Conservation (phyloP, 2,888 invertebrate species). For the Herminia tarsipennalis region DNA sequence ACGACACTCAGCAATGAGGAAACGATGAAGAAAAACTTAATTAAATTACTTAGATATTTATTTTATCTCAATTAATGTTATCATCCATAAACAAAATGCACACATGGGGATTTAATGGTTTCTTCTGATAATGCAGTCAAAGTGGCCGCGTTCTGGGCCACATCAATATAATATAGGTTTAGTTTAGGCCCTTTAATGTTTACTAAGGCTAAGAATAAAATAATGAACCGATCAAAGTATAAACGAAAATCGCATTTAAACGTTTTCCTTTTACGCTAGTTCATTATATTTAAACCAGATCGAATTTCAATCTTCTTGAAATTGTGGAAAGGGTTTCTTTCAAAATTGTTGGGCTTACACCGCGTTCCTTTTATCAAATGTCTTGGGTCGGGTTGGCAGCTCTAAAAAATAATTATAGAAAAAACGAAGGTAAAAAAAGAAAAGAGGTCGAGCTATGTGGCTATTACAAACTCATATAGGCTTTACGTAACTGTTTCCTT, state of each 20-base stretch:
- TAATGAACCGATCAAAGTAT: background rate
- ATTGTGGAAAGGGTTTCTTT: background rate
- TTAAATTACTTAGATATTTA: no score
- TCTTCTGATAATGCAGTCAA: no score
- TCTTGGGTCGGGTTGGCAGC: background rate
- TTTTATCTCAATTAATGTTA: no score
- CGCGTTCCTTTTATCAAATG: background rate
- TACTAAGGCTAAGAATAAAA: background rate
- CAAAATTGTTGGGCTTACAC: background rate
- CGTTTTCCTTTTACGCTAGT: no score
- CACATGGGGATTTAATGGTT: no score
- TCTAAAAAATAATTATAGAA: background rate
- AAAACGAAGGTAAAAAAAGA: background rate
- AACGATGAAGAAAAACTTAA: no score
- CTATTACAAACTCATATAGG: background rate
- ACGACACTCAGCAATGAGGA: no score
- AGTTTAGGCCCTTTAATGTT: no score
- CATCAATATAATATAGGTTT: no score
- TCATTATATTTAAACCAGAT: background rate
- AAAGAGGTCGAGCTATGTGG: background rate
- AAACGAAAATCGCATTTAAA: no score
- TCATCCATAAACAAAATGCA: no score
- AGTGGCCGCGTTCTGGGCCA: no score
- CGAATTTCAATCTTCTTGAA: background rate
- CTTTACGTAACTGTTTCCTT: conserved; percentile 8